These are phyloP conservation scores for Conger conger DNA, from an alignment of 2,113 vertebrate genomes.

Conservation along the genomic window DNA sequence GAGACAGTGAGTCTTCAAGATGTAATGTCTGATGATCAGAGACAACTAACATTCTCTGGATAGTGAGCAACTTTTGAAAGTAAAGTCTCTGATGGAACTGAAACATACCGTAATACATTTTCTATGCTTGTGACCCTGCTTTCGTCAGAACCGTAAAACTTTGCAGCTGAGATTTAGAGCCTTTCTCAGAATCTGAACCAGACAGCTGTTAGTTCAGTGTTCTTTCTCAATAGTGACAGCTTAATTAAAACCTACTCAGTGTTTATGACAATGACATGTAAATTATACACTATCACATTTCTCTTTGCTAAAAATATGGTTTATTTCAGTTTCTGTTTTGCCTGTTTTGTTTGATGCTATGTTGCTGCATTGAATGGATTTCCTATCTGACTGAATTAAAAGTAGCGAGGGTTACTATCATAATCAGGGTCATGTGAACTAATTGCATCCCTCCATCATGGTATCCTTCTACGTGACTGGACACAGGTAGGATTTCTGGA, in stretches of 20 bases:
- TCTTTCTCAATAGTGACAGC: conserved; percentile 46
- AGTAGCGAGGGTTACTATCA: too few species aligned
- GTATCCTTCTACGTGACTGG: too few species aligned
- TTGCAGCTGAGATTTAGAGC: conserved; percentile 36
- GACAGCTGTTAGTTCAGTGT: conserved; percentile 6
- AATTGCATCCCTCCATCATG: too few species aligned
- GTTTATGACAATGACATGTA: conserved; percentile 55
- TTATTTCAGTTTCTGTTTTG: background rate
- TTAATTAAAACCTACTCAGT: conserved; percentile 56
- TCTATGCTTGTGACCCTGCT: background rate
- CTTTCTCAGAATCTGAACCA: conserved; percentile 40
- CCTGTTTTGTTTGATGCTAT: conserved; percentile 23
- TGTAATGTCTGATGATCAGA: conserved; percentile 53
- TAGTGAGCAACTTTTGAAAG: conserved; percentile 50
- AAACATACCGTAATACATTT: conserved; percentile 33
- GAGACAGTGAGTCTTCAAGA: conserved; percentile 54
- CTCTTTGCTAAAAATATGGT: conserved; percentile 45
- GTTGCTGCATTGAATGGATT: conserved; percentile 21
- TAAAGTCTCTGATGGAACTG: conserved; percentile 22
- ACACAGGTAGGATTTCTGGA: too few species aligned
- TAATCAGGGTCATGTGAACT: too few species aligned
- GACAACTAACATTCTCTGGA: conserved; percentile 40
- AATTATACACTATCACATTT: conserved; percentile 54
- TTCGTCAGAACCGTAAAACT: background rate
- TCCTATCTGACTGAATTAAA: conserved; percentile 12